These are phyloP conservation scores for Drosophila acutilabella DNA, from an alignment of 2,888 invertebrate genomes.

Conservation along the genomic window DNA sequence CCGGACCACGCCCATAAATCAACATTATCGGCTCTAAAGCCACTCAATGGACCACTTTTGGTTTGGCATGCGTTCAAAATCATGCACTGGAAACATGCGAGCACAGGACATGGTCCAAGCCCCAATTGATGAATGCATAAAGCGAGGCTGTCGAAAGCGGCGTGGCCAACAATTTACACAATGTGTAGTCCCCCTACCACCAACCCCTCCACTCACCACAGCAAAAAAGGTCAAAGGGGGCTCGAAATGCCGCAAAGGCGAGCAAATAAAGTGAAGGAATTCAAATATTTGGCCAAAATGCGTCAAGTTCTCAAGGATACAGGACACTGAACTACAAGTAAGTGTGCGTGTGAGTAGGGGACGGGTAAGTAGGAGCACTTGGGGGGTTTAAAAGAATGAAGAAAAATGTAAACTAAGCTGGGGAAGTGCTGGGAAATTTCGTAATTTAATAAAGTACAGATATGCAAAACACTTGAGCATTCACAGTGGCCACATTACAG, in stretches of 20 bases:
- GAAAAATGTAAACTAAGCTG: slow-evolving; percentile 14
- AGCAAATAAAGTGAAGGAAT: slow-evolving; percentile 60
- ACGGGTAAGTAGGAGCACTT: too few relatives aligned
- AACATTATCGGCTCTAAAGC: slow-evolving; percentile 48
- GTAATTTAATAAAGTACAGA: slow-evolving; percentile 74
- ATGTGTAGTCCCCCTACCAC: slow-evolving; percentile 16
- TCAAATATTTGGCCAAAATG: slow-evolving; percentile 77
- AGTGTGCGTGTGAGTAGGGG: slow-evolving; percentile 23
- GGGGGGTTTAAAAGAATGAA: background rate
- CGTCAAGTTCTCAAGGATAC: slow-evolving; percentile 58
- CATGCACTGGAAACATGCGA: slow-evolving; percentile 63
- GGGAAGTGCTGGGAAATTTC: slow-evolving; percentile 37
- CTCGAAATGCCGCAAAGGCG: slow-evolving; percentile 48
- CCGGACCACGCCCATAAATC: slow-evolving; percentile 68
- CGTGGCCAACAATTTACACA: slow-evolving; percentile 49
- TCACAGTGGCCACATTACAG: slow-evolving; percentile 67
- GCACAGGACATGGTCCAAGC: slow-evolving; percentile 12
- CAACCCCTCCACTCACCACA: background rate
- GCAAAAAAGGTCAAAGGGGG: background rate
- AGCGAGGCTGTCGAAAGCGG: slow-evolving; percentile 40
- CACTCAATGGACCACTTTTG: slow-evolving; percentile 36
- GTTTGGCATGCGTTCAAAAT: slow-evolving; percentile 44
- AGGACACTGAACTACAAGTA: slow-evolving; percentile 10
- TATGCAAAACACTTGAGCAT: slow-evolving; percentile 56
- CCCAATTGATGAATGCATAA: slow-evolving; percentile 58